These are phyloP conservation scores for Mus spicilegus DNA, from an alignment of 2,113 vertebrate species.

Conservation along the genomic window DNA sequence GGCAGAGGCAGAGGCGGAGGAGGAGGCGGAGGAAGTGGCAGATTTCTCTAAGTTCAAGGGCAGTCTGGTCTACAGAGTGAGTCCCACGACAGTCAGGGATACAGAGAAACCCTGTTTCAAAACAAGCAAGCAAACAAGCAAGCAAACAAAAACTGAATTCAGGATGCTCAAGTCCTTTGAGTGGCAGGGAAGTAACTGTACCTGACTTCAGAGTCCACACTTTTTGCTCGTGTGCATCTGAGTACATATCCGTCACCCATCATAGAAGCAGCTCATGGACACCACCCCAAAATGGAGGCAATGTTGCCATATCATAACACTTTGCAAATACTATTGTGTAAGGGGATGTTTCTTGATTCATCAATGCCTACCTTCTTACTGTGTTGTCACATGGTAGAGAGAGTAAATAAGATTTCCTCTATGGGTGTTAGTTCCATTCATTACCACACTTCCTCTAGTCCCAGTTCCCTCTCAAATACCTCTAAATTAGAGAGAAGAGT, in stretches of 20 bases:
- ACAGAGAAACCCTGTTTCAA: neutral
- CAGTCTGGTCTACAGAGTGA: neutral
- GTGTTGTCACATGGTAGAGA: neutral
- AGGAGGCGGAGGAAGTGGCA: neutral
- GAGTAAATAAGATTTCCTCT: neutral
- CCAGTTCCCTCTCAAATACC: neutral
- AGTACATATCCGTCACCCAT: accelerated
- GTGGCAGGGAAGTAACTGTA: neutral
- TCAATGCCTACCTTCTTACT: neutral
- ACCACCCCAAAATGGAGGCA: neutral
- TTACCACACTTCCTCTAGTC: neutral
- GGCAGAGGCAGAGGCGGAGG: no score
- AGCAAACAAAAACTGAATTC: neutral
- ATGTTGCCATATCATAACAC: neutral
- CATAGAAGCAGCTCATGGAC: neutral
- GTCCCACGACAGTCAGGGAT: neutral
- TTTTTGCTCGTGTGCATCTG: neutral
- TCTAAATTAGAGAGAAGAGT: neutral
- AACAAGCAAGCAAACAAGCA: neutral
- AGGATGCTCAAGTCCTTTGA: no score
- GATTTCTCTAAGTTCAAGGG: neutral
- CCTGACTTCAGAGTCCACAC: neutral
- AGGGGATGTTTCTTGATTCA: neutral
- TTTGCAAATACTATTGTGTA: neutral
- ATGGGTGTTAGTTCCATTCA: neutral